Base-by-base conservation (phyloP, 1,140 invertebrate species). In the Eriosoma lanigerum region DNA sequence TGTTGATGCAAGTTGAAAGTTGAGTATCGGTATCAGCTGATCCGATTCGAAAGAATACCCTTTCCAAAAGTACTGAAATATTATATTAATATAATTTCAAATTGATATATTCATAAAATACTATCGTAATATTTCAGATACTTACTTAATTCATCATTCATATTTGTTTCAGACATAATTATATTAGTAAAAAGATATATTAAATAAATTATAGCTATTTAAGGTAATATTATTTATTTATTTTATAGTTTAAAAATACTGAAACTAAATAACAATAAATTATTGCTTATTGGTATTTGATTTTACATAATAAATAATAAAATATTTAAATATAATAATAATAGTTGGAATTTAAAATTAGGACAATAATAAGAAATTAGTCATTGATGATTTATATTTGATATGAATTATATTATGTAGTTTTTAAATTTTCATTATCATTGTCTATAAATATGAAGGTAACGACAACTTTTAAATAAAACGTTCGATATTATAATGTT, bases 21-120 rank as follows among this genome's bases (percentile, higher is more conserved):
- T 96, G 93, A 62, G 96, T 93, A 88, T 97, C 96, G 32, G 90
- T 92, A 83, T 96, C 94, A 6, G 93, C 93, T 84, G 92, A 92
- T 2, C 94, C 94, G 83, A 98, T 89, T 54, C 94, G 89, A 62
- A 97, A 87, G 85, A 97, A 94, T 5, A 97, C 94, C 82, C 95
- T 88, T 85, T 97, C 95, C 84, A 98, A 87, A 0, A 84, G 78
- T 50, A 83, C 84, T 84, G 46, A 54, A 83, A 38, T 4, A 38
- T 38, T 78, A 75, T 2, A 80, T 17, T 44, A 50, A 66, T 62
- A n/a, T 50, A 44, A n/a, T 3, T 52, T 66, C 21, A 24, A 46
- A 24, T 44, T 46, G 24, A 3, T 3, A 5, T 0, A n/a, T 52
- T 56, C 17, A 17, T 48, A 4, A 70, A 70, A 70, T 48, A 21